A percentile compares a stretch with the other conserved stretches of the same genome.
Conservation (phyloP, 1,140 invertebrate species). For the Proales similis region DNA sequence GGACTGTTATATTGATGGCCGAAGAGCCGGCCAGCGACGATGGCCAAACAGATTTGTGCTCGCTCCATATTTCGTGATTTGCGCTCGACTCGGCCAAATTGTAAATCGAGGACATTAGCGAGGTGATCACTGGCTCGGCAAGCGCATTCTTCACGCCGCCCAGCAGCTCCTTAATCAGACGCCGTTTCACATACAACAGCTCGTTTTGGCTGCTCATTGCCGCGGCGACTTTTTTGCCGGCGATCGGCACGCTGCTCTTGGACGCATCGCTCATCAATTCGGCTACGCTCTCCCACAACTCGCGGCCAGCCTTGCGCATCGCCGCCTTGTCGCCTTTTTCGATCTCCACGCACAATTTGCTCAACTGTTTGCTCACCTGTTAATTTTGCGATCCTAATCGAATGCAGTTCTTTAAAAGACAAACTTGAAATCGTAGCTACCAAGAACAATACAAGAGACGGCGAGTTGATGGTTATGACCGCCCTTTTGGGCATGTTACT, state of each 20-base stretch:
- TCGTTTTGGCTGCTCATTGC: no score
- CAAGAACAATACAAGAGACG: no score
- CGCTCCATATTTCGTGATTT: slow-evolving; percentile 24
- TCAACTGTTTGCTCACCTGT: no score
- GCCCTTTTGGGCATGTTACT: no score
- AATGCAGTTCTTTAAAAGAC: no score
- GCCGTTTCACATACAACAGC: not conserved
- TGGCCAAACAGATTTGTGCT: slow-evolving; percentile 23
- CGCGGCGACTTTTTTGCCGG: not conserved
- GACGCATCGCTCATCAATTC: slow-evolving; percentile 3
- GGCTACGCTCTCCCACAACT: slow-evolving; percentile 12
- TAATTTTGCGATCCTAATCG: no score
- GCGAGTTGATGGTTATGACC: no score
- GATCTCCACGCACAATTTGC: slow-evolving; percentile 8
- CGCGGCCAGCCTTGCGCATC: slow-evolving; percentile 6
- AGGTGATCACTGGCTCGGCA: not conserved
- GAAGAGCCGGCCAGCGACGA: slow-evolving; percentile 3
- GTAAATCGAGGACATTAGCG: slow-evolving; percentile 21
- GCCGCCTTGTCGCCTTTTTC: slow-evolving; percentile 8
- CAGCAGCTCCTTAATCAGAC: slow-evolving; percentile 1
- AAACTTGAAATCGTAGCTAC: no score
- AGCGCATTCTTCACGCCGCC: slow-evolving; percentile 13
- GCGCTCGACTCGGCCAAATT: slow-evolving; percentile 32
- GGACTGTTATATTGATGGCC: not conserved
- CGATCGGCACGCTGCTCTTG: not conserved